A percentile compares a stretch with the other conserved stretches of the same genome.
phyloP scores from a whole-genome alignment of 92 coral and sea anemone genomes.

The Phenganax marumi region DNA sequence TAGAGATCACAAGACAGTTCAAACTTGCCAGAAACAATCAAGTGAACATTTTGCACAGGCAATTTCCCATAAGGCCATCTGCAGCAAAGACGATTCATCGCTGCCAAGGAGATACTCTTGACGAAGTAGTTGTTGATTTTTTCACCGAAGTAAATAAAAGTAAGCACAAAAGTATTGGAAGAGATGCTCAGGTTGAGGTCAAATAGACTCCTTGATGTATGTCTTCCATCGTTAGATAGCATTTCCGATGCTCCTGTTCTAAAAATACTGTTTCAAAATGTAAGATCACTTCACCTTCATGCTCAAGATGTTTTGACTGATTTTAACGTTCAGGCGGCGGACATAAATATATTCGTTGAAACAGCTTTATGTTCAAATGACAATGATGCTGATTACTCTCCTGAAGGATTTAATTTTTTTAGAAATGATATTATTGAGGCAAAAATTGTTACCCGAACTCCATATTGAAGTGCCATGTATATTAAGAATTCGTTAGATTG shows the following conservation, averaged over 20 bases:
- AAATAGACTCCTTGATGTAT: not conserved
- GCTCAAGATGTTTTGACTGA: slow-evolving; percentile 57
- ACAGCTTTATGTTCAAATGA: slow-evolving; percentile 44
- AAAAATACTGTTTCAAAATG: slow-evolving; percentile 39
- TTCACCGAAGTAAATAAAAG: too few species aligned
- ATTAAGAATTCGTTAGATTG: slow-evolving; percentile 3
- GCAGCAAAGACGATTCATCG: too few species aligned
- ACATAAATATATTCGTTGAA: slow-evolving; percentile 23
- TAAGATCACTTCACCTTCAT: slow-evolving; percentile 51
- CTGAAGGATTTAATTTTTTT: slow-evolving; percentile 38
- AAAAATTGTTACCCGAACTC: slow-evolving; percentile 35
- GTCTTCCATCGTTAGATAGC: slow-evolving; percentile 20
- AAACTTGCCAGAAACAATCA: too few species aligned
- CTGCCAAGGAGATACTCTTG: too few species aligned
- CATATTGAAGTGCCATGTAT: slow-evolving; percentile 27
- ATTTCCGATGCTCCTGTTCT: not conserved
- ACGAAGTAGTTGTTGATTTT: too few species aligned
- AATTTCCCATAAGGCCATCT: too few species aligned
- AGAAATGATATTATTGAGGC: slow-evolving; percentile 54
- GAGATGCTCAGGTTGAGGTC: slow-evolving; percentile 37
- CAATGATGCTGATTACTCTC: slow-evolving; percentile 28
- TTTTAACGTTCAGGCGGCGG: slow-evolving; percentile 46
- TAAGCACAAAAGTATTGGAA: slow-evolving; percentile 14
- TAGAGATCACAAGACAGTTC: too few species aligned
- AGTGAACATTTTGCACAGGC: too few species aligned